Base-by-base conservation (phyloP, 2,888 invertebrate genomes). In the Pseudanteris insignis region DNA sequence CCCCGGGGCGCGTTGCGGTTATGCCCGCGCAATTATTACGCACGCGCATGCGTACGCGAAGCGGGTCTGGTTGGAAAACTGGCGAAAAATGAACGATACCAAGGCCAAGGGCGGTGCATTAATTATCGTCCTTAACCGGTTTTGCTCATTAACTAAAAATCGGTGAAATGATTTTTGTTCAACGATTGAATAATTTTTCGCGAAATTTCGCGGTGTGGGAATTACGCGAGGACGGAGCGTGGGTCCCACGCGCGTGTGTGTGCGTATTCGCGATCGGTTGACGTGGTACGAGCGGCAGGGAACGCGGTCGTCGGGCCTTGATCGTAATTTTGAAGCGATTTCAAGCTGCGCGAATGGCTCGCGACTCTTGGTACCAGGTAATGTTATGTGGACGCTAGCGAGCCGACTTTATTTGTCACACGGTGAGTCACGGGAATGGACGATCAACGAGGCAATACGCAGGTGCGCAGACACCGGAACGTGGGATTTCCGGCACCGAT, bases 391-490 rank as follows among this genome's bases (percentile, higher is more conserved):
- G n/a, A n/a, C n/a, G n/a, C n/a, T n/a, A n/a, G n/a, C n/a, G n/a
- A n/a, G n/a, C n/a, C n/a, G 29, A 29, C 29, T 29, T 26, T 26
- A 26, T 26, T 2, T 26, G 9, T 26, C 6, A 5, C 36, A 32
- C 26, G 11, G 43, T 50, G 43, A 43, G 13, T 43, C 48, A 43
- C 36, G 12, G 4, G 21, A 3, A 4, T 15, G 14, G 11, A 11
- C 29, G 34, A 9, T 29, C 13, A 10, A 18, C 32, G 54, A 44
- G 33, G 30, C 36, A 48, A 32, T 26, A 44, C 53, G 47, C 53
- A 51, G 48, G 53, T 53, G 54, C 54, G 60, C 54, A 54, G 43
- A 33, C 33, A 54, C 60, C 54, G 54, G 54, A 61, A 61, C 60
- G 44, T 29, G 28, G 28, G 43, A 50, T 48, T 54, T 54, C 54